Evolutionary conservation across 2,888 invertebrate species (phyloP), one percentile per base, ranked within the genome.

Genomic region (Tetrapedia diversipes): DNA sequence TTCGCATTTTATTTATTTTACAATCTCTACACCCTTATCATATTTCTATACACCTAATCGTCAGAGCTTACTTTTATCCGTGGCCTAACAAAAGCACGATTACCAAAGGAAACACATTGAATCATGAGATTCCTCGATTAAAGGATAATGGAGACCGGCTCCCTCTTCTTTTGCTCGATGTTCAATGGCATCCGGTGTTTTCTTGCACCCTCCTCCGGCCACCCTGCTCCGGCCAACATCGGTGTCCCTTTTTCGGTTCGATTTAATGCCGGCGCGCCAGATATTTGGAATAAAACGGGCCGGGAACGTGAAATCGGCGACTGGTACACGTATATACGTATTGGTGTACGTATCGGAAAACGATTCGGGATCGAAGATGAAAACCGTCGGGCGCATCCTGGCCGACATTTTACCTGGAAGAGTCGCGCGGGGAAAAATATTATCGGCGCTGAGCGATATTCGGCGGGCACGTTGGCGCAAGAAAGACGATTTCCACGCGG

Each of bases 291-390:
- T 83, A 79, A 82, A 85, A 82, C 82, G 73, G 72, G 74, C 71
- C n/a, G 60, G 71, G 86, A 81, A 86, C 81, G 82, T 68, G 80
- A 87, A 84, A 86, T 84, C 86, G 82, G 79, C 64, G 81, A 68
- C 76, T 75, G 68, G 78, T 77, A 73, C 74, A 75, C 56, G 67
- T 63, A 45, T 65, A 68, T 77, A 74, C 77, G n/a, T n/a, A n/a
- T n/a, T 59, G 65, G 69, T 69, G 70, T 56, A 77, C 66, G 75
- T 88, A 89, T 88, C 82, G 87, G 89, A 89, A 89, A 87, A 88
- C 87, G 86, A 89, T 89, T 86, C 82, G 56, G 72, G 80, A 80
- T 82, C 81, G 84, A 82, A 87, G 86, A 89, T 88, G 86, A 88
- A 86, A 87, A 86, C 73, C 77, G 73, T 81, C 68, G 64, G 29